Evolutionary conservation across 1,140 invertebrate genomes (phyloP), one percentile per base, ranked within the genome.

Genomic region (Macrosteles quadrilineatus): DNA sequence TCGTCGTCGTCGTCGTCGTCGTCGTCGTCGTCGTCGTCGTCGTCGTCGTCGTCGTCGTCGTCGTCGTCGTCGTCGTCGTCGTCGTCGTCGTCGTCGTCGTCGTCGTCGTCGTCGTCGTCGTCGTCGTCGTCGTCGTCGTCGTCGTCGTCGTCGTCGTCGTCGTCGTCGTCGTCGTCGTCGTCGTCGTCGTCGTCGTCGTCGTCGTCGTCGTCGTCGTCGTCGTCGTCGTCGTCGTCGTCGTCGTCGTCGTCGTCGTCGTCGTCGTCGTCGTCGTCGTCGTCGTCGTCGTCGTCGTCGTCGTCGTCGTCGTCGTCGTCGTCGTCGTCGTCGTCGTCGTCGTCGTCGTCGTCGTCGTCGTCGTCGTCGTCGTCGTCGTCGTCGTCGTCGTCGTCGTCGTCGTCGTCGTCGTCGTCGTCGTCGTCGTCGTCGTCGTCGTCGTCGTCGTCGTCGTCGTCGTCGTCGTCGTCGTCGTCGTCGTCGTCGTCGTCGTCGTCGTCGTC

Each of bases 61-160:
- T n/a, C n/a, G n/a, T n/a, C n/a, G n/a, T n/a, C n/a, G n/a, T n/a
- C n/a, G n/a, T n/a, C n/a, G n/a, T n/a, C n/a, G n/a, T n/a, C n/a
- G n/a, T n/a, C n/a, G n/a, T n/a, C n/a, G n/a, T n/a, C n/a, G n/a
- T 57, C 23, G 55, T 57, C 23, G 19, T 57, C 25, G 19, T 57
- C 25, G 55, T 57, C 23, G 19, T 57, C 9, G 19, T 57, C 23
- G 55, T 57, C 23, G 9, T 57, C 23, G 55, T 57, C 23, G 55
- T 57, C 25, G 19, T 57, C 25, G 55, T 57, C 23, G 19, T 57
- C 9, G 19, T 57, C 23, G 19, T 57, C 23, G 9, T 57, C 23
- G 55, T 57, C 23, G 55, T 57, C 23, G 55, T 57, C 25, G 55
- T 57, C 25, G 55, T 57, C 23, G 55, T 57, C 23, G 19, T 57